Evolutionary conservation across 1,140 invertebrate species (phyloP), one percentile per base, ranked within the genome.

Genomic region (Trichonephila clavipes): DNA sequence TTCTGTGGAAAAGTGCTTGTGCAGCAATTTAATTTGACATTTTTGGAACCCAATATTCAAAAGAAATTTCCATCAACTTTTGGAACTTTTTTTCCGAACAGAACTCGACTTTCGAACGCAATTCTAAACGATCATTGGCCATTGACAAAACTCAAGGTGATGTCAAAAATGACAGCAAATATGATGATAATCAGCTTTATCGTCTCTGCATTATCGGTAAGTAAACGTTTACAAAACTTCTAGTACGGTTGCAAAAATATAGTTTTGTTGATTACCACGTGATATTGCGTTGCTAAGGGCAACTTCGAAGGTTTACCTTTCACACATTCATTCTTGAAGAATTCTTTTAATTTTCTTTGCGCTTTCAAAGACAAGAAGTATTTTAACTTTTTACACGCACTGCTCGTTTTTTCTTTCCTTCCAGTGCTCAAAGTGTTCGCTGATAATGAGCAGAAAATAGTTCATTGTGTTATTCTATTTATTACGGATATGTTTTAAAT

Each of bases 171-270:
- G 91, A 92, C 91, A 92, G 51, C 40, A 6, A 92, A 92, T 87
- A 72, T 87, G 62, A 92, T 77, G 91, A 87, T 92, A 62, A 24
- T 40, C 44, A 28, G 62, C 44, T 64, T 92, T 92, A 92, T 92
- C 91, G 66, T 16, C 66, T 59, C 69, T 81, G 59, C 86, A n/a
- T 44, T 93, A 88, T 88, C 92, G 92, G 92, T 93, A 93, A 93
- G 92, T 88, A 93, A 93, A 93, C 40, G 86, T 88, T 93, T 92
- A 58, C 85, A 21, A 82, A 93, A 93, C 86, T 93, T 93, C 85
- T 87, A 88, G 66, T 82, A 58, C 92, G 51, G 44, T 93, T 88
- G 66, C 92, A 93, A 88, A 93, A 92, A 92, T 87, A 92, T 86
- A 88, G 62, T 93, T 87, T 93, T 93, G 92, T 93, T 92, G 92